A percentile compares a stretch with the other conserved stretches of the same genome.
phyloP scores from a whole-genome alignment of 2,113 vertebrate genomes.

The Colinus virginianus region DNA sequence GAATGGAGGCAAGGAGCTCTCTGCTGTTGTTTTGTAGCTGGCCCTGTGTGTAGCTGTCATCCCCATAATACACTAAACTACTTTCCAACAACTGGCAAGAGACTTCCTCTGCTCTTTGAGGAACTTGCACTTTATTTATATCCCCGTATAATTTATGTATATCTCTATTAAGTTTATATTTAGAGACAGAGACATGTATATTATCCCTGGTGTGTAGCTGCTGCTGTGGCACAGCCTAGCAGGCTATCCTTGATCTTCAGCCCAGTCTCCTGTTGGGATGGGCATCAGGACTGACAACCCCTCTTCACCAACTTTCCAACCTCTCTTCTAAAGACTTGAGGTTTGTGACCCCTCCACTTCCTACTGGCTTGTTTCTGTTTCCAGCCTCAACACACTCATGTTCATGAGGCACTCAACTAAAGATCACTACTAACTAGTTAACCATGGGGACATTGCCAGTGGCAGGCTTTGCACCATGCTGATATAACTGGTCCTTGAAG shows the following conservation, averaged over 20 bases:
- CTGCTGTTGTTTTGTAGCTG: constrained; percentile 4
- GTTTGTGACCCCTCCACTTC: neutral
- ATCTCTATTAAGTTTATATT: neutral
- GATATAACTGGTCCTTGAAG: neutral
- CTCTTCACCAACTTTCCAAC: neutral
- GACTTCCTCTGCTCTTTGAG: neutral
- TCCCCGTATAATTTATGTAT: neutral
- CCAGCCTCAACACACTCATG: neutral
- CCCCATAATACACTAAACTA: neutral
- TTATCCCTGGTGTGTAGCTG: neutral
- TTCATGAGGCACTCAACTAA: neutral
- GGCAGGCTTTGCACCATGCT: accelerated
- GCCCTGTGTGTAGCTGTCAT: neutral
- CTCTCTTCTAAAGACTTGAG: neutral
- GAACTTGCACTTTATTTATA: neutral
- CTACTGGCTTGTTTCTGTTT: neutral
- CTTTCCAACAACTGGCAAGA: neutral
- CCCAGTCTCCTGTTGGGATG: neutral
- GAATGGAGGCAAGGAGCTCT: neutral
- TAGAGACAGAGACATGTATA: neutral
- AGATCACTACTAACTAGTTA: neutral
- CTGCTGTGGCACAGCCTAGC: neutral
- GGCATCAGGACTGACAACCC: neutral
- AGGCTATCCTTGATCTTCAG: neutral
- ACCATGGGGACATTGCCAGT: neutral